Conservation (phyloP, 92 coral and sea anemone species). For the Epizoanthus fatuus region DNA sequence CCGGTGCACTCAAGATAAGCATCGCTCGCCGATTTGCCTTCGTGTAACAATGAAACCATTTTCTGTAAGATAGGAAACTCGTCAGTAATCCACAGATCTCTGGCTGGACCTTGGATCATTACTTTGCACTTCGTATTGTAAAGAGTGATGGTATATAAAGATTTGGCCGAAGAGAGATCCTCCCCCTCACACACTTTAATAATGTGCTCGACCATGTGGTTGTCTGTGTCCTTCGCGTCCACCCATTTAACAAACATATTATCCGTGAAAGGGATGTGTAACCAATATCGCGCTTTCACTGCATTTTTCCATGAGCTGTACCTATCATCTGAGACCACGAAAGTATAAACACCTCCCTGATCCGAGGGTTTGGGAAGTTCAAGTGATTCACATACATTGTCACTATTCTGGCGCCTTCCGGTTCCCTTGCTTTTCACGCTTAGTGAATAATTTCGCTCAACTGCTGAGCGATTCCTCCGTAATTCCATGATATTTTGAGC, state of each 20-base stretch:
- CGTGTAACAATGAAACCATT: not conserved
- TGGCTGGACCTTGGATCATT: not conserved
- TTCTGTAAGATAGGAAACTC: not conserved
- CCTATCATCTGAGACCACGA: not conserved
- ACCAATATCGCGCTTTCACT: not conserved
- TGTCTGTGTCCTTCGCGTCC: not conserved
- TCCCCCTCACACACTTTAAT: not conserved
- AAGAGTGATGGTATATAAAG: not conserved
- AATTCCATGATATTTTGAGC: no score
- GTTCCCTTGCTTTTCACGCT: no score
- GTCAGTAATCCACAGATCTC: not conserved
- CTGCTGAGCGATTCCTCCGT: no score
- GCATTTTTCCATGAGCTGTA: not conserved
- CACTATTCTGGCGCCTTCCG: no score
- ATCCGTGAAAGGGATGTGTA: not conserved
- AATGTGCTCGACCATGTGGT: not conserved
- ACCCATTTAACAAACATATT: not conserved
- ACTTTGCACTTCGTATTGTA: not conserved
- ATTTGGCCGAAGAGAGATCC: not conserved
- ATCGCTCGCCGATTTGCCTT: no score
- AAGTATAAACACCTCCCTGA: not conserved
- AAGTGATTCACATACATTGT: no score
- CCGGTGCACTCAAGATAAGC: no score
- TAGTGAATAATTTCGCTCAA: no score
- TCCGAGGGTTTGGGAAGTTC: no score